Evolutionary conservation across 1,140 invertebrate species (phyloP).

Genomic region (Procambarus virginalis): DNA sequence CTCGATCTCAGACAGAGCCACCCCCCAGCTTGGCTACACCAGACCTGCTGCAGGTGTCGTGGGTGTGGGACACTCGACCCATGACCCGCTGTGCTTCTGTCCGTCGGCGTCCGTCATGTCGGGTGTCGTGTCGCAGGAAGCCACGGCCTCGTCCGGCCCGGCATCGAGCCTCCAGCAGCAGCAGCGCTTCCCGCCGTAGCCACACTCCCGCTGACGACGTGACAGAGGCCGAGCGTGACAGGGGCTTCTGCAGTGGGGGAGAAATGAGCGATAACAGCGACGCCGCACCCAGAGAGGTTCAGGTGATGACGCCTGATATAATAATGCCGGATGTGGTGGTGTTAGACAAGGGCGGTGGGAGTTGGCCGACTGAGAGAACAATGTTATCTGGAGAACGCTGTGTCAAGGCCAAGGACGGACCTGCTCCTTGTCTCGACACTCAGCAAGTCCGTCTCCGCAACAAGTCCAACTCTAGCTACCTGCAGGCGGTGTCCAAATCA

Average conservation of each 20-base stretch:
- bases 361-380: not conserved
- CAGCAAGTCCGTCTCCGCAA: not conserved
- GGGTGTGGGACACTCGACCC: slow-evolving; percentile 37
- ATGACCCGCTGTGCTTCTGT: not conserved
- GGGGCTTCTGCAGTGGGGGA: slow-evolving; percentile 5
- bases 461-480: not conserved
- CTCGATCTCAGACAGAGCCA: slow-evolving; percentile 35
- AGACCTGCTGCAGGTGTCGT: slow-evolving; percentile 36
- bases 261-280: slow-evolving; percentile 10
- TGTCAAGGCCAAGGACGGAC: not conserved
- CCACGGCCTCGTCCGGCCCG: not conserved
- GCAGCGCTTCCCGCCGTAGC: not conserved
- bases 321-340: not conserved
- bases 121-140: slow-evolving; percentile 27
- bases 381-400: not conserved
- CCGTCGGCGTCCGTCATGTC: slow-evolving; percentile 38
- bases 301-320: not conserved
- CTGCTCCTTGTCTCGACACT: not conserved
- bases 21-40: slow-evolving; percentile 13
- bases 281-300: not conserved
- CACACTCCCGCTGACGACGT: not conserved
- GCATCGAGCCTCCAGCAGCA: slow-evolving; percentile 10
- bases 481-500: not conserved
- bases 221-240: not conserved
- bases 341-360: not conserved